Percentiles rank a stretch among this genome's conserved stretches.
These are phyloP conservation scores for Teleopsis dalmanni DNA, from an alignment of 1,140 invertebrate genomes.

Conservation along the genomic window DNA sequence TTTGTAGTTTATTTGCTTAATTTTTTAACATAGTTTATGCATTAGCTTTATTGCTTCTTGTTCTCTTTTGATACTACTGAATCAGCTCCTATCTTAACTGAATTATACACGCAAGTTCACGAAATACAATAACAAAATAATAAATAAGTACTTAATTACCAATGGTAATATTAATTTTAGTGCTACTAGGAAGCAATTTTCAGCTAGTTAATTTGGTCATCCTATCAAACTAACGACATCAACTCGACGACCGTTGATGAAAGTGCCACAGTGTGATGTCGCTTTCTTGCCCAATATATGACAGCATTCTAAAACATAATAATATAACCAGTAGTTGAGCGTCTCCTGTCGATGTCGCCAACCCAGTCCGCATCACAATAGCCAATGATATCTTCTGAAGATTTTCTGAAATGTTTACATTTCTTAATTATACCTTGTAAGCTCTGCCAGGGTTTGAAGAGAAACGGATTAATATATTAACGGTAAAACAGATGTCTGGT, in stretches of 20 bases:
- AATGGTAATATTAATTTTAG: no score
- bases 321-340: conserved; percentile 14
- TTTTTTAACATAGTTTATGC: no score
- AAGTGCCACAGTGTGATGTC: conserved; percentile 28
- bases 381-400: conserved; percentile 2
- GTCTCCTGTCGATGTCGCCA: conserved; percentile 13
- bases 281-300: conserved; percentile 30
- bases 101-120: no score
- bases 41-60: no score
- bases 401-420: background rate
- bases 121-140: no score
- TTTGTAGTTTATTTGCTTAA: no score
- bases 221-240: conserved; percentile 22
- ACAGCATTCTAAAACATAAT: conserved; percentile 19
- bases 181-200: no score
- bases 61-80: no score
- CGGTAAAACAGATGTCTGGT: background rate
- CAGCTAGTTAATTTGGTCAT: conserved; percentile 15
- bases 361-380: conserved; percentile 21
- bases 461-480: background rate
- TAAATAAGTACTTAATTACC: no score
- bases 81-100: no score
- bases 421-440: conserved; percentile 30
- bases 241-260: conserved; percentile 38
- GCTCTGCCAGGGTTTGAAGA: conserved; percentile 17